phyloP scores from a whole-genome alignment of 2,113 vertebrate genomes.

The Odontophorus gujanensis region DNA sequence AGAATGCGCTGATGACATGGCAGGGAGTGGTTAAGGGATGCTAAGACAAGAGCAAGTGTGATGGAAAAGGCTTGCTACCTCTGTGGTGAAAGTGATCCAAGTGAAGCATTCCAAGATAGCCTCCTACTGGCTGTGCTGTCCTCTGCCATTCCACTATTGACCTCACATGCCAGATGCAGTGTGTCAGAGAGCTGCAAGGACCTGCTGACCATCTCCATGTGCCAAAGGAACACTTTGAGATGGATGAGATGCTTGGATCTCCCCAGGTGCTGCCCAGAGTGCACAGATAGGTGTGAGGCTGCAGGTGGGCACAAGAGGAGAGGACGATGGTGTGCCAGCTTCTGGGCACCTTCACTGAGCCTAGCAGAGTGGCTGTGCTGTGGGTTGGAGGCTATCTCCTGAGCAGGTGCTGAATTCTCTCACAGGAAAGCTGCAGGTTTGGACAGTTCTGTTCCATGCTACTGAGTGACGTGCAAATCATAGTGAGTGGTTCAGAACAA shows the following conservation, averaged over 20 bases:
- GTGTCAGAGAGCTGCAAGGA: rapidly evolving
- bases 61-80: background rate
- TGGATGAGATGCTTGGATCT: background rate
- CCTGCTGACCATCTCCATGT: background rate
- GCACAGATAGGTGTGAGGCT: background rate
- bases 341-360: background rate
- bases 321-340: background rate
- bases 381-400: background rate
- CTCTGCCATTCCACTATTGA: rapidly evolving
- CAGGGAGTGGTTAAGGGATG: background rate
- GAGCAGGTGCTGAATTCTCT: background rate
- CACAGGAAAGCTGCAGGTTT: background rate
- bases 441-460: rapidly evolving
- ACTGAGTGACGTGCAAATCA: background rate
- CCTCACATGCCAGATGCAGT: rapidly evolving
- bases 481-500: background rate
- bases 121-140: background rate
- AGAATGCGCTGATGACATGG: rapidly evolving
- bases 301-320: background rate
- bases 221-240: background rate
- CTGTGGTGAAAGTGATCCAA: background rate
- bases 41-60: background rate
- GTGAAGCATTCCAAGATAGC: background rate
- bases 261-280: background rate
- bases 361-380: background rate